phyloP scores from a whole-genome alignment of 2,113 vertebrate genomes.

The Taurulus bubalis region DNA sequence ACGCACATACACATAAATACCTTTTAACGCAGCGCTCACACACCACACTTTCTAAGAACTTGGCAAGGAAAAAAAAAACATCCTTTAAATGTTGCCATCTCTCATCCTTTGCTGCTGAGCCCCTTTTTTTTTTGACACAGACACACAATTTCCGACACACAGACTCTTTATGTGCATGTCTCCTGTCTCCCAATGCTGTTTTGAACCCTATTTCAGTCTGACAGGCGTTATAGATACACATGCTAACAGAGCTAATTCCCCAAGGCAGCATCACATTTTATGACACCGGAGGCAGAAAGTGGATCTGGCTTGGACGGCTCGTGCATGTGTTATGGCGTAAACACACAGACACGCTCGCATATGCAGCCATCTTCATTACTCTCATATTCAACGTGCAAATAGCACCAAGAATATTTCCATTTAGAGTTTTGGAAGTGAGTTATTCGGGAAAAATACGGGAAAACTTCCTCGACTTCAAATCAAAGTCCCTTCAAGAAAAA shows the following conservation, averaged over 20 bases:
- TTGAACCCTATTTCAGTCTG: conserved; percentile 62
- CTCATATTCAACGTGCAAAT: conserved; percentile 31
- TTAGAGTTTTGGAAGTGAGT: neutral
- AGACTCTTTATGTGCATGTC: conserved; percentile 61
- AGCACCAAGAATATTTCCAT: conserved; percentile 33
- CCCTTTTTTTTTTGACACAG: conserved; percentile 53
- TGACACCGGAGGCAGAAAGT: conserved; percentile 56
- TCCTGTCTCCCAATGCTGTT: conserved; percentile 58
- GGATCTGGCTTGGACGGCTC: conserved; percentile 61
- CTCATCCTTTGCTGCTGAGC: conserved; percentile 56
- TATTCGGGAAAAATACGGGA: neutral
- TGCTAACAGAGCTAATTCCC: conserved; percentile 77
- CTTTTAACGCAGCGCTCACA: conserved; percentile 10
- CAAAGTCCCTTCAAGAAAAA: conserved; percentile 30
- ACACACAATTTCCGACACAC: conserved; percentile 54
- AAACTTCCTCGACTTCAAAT: conserved; percentile 34
- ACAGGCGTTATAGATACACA: conserved; percentile 75
- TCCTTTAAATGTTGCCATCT: conserved; percentile 44
- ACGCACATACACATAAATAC: neutral
- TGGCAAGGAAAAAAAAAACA: conserved; percentile 29
- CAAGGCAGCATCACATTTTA: conserved; percentile 64
- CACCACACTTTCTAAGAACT: conserved; percentile 42
- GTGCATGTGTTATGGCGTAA: conserved; percentile 1
- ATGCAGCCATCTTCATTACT: conserved; percentile 9
- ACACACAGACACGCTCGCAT: neutral